Percentiles rank a stretch among this genome's conserved stretches.
Evolutionary conservation across 2,797 vertebrate species (phyloP).

Genomic region (Gadopsis marmoratus): DNA sequence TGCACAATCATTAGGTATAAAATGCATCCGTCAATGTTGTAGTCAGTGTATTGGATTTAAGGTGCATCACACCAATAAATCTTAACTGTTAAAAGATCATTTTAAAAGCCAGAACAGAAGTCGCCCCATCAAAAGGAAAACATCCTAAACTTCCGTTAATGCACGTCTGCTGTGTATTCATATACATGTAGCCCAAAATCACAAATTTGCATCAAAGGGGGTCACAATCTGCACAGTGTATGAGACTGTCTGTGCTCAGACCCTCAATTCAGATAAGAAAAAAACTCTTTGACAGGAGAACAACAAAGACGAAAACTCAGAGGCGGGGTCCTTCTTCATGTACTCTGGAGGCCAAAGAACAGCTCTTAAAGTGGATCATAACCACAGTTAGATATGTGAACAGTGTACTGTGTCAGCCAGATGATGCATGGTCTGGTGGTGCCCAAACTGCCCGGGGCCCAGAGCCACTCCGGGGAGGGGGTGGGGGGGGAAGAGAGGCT

Average conservation of each 20-base stretch:
- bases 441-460: conserved; percentile 72
- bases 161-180: background rate
- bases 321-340: background rate
- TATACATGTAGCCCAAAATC: background rate
- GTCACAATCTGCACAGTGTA: background rate
- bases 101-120: background rate
- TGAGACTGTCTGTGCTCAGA: background rate
- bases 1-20: background rate
- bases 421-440: conserved; percentile 51
- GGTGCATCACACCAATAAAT: background rate
- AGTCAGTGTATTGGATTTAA: background rate
- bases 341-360: conserved; percentile 20
- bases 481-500: conserved; percentile 22
- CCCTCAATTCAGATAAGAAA: background rate
- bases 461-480: conserved; percentile 48
- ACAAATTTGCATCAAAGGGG: background rate
- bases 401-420: conserved; percentile 37
- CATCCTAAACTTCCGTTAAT: background rate
- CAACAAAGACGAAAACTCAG: background rate
- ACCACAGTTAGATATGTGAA: conserved; percentile 33
- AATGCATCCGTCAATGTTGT: background rate
- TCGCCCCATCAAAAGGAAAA: no score
- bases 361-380: conserved; percentile 27
- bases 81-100: background rate
- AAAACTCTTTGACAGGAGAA: background rate